Evolutionary conservation across 2,888 invertebrate species (phyloP).

Genomic region (Bruchidius siliquastri): DNA sequence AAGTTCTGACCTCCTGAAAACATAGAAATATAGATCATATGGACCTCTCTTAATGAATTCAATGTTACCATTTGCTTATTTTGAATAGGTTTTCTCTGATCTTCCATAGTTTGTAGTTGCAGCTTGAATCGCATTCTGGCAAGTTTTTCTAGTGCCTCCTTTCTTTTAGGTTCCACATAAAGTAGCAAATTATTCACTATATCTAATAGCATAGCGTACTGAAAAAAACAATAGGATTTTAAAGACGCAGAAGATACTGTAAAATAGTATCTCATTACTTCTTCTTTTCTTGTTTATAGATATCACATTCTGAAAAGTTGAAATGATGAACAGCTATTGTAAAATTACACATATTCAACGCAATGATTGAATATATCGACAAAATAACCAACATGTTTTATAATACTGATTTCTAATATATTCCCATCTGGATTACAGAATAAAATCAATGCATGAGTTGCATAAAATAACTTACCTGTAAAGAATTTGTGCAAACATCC

Average conservation of each 20-base stretch:
- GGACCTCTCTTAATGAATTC: not conserved
- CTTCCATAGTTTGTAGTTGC: slow-evolving; percentile 85
- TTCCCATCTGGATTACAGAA: too few relatives aligned
- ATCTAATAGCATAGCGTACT: slow-evolving; percentile 96
- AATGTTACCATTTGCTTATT: slow-evolving; percentile 72
- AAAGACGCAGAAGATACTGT: not conserved
- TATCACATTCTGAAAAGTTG: too few relatives aligned
- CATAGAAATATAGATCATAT: not conserved
- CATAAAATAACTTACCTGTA: slow-evolving; percentile 55
- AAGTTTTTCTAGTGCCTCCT: slow-evolving; percentile 82
- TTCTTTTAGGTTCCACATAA: slow-evolving; percentile 93
- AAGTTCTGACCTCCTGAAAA: slow-evolving; percentile 53
- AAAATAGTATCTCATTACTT: too few relatives aligned
- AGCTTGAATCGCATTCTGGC: slow-evolving; percentile 93
- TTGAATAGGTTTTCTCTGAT: slow-evolving; percentile 88
- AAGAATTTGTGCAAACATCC: slow-evolving; percentile 94
- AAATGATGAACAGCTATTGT: too few relatives aligned
- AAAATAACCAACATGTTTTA: too few relatives aligned
- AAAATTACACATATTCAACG: too few relatives aligned
- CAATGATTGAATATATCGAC: too few relatives aligned
- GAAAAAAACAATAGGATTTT: slow-evolving; percentile 28
- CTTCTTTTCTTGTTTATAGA: too few relatives aligned
- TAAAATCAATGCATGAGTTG: not conserved
- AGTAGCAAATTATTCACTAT: slow-evolving; percentile 95
- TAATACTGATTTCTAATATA: too few relatives aligned